Percentiles rank a stretch among this genome's conserved stretches.
Evolutionary conservation across 2,113 vertebrate species (phyloP).

Genomic region (Myrmecophaga tridactyla): DNA sequence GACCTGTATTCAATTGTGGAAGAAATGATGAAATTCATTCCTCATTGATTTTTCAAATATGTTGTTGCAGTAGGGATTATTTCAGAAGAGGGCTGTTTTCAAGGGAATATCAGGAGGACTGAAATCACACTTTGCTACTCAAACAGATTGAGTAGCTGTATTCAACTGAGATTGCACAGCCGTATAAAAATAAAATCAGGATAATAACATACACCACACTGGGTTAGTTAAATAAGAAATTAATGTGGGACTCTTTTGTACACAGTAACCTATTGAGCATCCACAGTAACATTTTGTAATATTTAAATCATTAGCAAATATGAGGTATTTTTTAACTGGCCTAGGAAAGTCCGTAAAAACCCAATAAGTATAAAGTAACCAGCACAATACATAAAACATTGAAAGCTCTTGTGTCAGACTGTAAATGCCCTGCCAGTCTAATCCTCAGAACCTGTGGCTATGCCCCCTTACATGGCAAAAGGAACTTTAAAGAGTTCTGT

Average conservation of each 20-base stretch:
- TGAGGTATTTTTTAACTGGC: neutral
- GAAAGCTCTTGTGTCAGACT: neutral
- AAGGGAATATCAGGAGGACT: neutral
- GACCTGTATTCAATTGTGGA: conserved; percentile 68
- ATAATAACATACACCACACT: neutral
- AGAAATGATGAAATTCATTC: conserved; percentile 62
- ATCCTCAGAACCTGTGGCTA: neutral
- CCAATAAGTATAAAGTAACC: neutral
- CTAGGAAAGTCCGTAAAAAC: neutral
- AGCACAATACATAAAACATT: neutral
- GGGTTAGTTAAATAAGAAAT: neutral
- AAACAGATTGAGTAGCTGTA: neutral
- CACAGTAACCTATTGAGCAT: neutral
- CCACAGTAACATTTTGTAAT: neutral
- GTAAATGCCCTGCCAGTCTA: accelerated
- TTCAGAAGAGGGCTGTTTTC: conserved; percentile 5
- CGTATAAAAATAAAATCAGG: neutral
- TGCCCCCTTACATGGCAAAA: neutral
- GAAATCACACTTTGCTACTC: neutral
- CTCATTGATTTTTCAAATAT: conserved; percentile 59
- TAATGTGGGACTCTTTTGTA: accelerated
- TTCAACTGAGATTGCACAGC: neutral
- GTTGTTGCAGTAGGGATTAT: conserved; percentile 8
- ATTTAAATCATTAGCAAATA: neutral
- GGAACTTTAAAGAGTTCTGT: neutral